phyloP scores from a whole-genome alignment of 2,888 invertebrate species.

The Ariolimax columbianus region DNA sequence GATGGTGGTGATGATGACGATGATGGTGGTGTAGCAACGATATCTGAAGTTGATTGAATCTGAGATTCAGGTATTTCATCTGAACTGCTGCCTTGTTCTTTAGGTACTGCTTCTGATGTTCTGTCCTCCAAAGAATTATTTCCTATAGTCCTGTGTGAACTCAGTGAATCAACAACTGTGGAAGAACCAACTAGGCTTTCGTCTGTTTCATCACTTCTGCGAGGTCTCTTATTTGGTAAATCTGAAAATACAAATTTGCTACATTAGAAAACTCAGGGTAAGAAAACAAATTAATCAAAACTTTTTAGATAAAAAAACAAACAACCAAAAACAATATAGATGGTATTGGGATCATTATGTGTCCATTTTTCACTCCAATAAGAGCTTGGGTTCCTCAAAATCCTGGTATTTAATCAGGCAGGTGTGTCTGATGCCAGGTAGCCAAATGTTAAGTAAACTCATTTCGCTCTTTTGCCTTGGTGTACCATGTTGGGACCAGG shows the following conservation, averaged over 20 bases:
- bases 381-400: too few relatives aligned
- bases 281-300: background rate
- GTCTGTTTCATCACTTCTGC: slow-evolving; percentile 18
- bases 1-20: slow-evolving; percentile 8
- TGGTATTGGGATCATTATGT: too few relatives aligned
- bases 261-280: background rate
- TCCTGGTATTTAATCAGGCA: too few relatives aligned
- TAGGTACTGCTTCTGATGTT: slow-evolving; percentile 26
- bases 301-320: background rate
- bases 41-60: slow-evolving; percentile 7
- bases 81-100: slow-evolving; percentile 20
- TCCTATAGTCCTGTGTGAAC: background rate
- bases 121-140: background rate
- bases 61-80: slow-evolving; percentile 15
- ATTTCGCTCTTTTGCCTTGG: too few relatives aligned
- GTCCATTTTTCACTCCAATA: too few relatives aligned
- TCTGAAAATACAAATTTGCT: background rate
- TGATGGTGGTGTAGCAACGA: slow-evolving; percentile 16
- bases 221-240: background rate
- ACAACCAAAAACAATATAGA: too few relatives aligned
- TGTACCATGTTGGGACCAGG: too few relatives aligned
- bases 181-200: slow-evolving; percentile 13
- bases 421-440: too few relatives aligned
- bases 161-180: background rate
- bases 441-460: too few relatives aligned